These are phyloP conservation scores for Euborellia annulipes DNA, from an alignment of 1,140 invertebrate species.

Conservation along the genomic window DNA sequence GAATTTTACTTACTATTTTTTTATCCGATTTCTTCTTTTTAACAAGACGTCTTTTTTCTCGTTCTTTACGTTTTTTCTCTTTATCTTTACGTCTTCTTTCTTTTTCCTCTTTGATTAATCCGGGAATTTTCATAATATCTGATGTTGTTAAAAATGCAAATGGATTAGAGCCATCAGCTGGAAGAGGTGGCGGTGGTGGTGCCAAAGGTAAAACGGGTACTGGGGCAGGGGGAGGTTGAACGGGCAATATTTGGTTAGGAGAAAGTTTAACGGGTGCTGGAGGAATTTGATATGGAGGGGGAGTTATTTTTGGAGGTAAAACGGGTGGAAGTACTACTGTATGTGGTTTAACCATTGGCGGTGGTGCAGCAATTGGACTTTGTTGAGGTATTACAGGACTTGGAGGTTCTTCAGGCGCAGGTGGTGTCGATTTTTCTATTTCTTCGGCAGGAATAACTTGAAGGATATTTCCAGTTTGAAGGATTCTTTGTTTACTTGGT, in stretches of 20 bases:
- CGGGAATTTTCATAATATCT: slow-evolving; percentile 26
- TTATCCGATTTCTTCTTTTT: slow-evolving; percentile 22
- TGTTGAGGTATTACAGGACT: background rate
- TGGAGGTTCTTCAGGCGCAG: background rate
- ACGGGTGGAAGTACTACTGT: slow-evolving; percentile 2
- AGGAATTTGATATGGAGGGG: slow-evolving; percentile 9
- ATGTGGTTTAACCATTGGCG: background rate
- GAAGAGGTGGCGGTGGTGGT: slow-evolving; percentile 14
- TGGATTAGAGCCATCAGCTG: slow-evolving; percentile 9
- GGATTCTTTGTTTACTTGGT: slow-evolving; percentile 13
- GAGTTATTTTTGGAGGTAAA: slow-evolving; percentile 2
- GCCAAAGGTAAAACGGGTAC: slow-evolving; percentile 19
- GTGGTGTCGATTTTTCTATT: background rate
- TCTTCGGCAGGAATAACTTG: slow-evolving; percentile 18
- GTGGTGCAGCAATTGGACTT: background rate
- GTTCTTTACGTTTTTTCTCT: slow-evolving; percentile 22
- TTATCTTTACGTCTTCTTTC: slow-evolving; percentile 23
- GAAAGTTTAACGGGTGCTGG: slow-evolving; percentile 11
- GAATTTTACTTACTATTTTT: too few relatives aligned
- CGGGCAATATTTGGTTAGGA: slow-evolving; percentile 4
- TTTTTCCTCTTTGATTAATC: slow-evolving; percentile 27
- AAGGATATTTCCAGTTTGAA: slow-evolving; percentile 26
- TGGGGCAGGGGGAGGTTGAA: slow-evolving; percentile 11
- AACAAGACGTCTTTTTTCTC: slow-evolving; percentile 23
- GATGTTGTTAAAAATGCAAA: slow-evolving; percentile 6